Percentiles rank a stretch among this genome's conserved stretches.
Conservation (phyloP, 92 coral and sea anemone species). For the Phenganax subtilis region DNA sequence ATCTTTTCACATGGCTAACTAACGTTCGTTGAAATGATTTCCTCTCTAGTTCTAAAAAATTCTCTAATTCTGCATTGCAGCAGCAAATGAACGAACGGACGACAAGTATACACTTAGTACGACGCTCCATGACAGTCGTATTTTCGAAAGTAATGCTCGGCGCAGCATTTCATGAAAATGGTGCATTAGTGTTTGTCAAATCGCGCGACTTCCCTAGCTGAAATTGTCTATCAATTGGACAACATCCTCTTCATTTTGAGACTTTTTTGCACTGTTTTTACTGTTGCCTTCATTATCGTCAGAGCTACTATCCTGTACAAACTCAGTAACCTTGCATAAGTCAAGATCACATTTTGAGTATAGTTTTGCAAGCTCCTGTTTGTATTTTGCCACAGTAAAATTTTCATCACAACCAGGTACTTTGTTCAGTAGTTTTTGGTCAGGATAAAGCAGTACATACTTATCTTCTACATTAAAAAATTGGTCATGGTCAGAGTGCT, state of each 20-base stretch:
- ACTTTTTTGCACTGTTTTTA: neutral
- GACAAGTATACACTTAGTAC: no score
- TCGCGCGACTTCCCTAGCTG: no score
- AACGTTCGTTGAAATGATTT: no score
- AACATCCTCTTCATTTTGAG: neutral
- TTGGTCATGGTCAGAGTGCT: slow-evolving; percentile 35
- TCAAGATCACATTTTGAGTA: neutral
- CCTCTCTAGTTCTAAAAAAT: no score
- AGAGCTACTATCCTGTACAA: neutral
- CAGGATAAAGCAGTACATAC: slow-evolving; percentile 48
- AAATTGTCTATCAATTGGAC: no score
- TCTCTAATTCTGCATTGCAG: no score
- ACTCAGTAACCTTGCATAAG: slow-evolving; percentile 8
- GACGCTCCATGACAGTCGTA: no score
- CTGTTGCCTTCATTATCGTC: neutral
- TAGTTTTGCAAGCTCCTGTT: slow-evolving; percentile 16
- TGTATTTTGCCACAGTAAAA: slow-evolving; percentile 42
- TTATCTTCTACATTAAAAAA: slow-evolving; percentile 2
- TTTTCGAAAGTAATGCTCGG: no score
- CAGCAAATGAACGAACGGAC: no score
- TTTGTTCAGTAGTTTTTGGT: slow-evolving; percentile 43
- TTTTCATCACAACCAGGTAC: slow-evolving; percentile 44
- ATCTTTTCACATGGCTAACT: no score
- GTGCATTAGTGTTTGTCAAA: no score
- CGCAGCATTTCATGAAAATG: no score